These are phyloP conservation scores for Centropus unirufus DNA, from an alignment of 2,113 vertebrate species.

Conservation along the genomic window DNA sequence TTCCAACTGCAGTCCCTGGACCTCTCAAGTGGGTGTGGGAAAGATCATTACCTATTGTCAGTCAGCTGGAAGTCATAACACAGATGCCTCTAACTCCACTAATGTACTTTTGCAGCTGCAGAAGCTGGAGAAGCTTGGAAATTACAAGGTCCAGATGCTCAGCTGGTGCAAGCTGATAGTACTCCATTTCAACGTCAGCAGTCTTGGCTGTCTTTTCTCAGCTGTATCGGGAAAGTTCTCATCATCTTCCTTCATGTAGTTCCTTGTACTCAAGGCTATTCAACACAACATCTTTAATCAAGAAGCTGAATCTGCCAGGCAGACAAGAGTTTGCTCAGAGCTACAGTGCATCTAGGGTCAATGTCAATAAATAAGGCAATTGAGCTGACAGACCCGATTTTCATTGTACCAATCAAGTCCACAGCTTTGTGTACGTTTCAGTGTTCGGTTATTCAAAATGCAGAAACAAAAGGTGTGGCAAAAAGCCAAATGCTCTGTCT, in stretches of 20 bases:
- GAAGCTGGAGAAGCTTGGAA: not conserved
- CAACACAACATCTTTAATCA: not conserved
- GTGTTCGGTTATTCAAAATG: not conserved
- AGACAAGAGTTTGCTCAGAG: not conserved
- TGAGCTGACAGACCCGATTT: not conserved
- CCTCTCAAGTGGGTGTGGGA: not conserved
- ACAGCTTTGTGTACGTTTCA: not conserved
- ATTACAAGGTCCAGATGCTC: slow-evolving; percentile 17
- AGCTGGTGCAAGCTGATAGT: slow-evolving; percentile 38
- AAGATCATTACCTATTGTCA: slow-evolving; percentile 52
- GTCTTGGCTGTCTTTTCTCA: not conserved
- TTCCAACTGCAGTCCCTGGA: not conserved
- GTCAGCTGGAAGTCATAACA: slow-evolving; percentile 17
- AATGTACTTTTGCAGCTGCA: slow-evolving; percentile 19
- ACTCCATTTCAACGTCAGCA: not conserved
- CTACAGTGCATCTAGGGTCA: not conserved
- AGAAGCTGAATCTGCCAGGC: not conserved
- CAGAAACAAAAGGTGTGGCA: not conserved
- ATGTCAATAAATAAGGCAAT: not conserved
- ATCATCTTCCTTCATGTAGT: not conserved
- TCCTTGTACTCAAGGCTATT: not conserved
- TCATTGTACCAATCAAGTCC: not conserved
- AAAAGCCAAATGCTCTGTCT: not conserved
- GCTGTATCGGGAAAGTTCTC: not conserved
- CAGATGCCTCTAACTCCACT: slow-evolving; percentile 24